Conservation (phyloP, 2,888 invertebrate genomes). For the Leucophenga maculata region DNA sequence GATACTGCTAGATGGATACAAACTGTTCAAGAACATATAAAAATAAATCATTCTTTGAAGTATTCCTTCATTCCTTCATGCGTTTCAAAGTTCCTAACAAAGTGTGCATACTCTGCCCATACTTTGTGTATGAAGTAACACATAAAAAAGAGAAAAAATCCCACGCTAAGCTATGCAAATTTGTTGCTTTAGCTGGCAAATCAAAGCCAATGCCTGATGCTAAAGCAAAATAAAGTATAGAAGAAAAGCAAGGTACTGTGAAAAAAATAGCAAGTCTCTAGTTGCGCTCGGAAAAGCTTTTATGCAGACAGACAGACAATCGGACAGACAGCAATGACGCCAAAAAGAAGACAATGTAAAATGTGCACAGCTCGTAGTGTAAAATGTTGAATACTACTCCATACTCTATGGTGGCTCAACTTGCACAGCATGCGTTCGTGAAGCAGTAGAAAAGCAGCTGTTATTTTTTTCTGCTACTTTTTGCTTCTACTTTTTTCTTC, state of each 20-base stretch:
- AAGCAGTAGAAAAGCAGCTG: background rate
- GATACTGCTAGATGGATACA: no score
- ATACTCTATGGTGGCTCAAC: no score
- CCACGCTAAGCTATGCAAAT: slow-evolving; percentile 55
- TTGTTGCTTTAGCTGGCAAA: slow-evolving; percentile 50
- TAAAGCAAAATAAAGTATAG: background rate
- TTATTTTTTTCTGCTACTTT: background rate
- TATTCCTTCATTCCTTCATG: no score
- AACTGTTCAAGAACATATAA: no score
- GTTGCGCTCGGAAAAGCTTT: slow-evolving; percentile 4
- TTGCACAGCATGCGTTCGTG: background rate
- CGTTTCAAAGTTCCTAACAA: no score
- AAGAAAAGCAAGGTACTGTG: background rate
- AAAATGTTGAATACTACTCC: no score
- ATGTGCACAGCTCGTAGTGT: background rate
- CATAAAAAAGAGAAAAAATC: background rate
- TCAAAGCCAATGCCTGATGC: slow-evolving; percentile 50
- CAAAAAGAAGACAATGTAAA: slow-evolving; percentile 6
- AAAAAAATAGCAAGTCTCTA: background rate
- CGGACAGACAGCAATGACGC: background rate
- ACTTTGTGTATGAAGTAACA: background rate
- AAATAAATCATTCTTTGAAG: no score
- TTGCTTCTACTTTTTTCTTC: background rate
- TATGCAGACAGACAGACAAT: background rate
- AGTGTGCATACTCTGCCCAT: no score